Conservation (phyloP, 2,888 invertebrate species). For the Rugalucina vietnamica region DNA sequence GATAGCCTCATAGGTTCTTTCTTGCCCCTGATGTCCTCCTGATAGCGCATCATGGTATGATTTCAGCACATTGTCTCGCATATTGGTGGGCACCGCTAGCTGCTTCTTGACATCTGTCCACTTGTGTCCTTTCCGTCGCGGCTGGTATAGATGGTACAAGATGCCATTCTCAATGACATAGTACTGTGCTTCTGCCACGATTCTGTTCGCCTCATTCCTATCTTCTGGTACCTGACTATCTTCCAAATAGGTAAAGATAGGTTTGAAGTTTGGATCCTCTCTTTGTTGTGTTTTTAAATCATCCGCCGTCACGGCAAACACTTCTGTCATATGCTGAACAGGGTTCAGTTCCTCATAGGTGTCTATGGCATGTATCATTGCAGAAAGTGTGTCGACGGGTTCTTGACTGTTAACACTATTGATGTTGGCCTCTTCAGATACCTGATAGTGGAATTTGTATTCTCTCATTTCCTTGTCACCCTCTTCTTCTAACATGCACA, state of each 20-base stretch:
- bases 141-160: slow-evolving; percentile 30
- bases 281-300: background rate
- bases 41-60: slow-evolving; percentile 38
- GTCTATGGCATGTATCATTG: slow-evolving; percentile 37
- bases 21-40: slow-evolving; percentile 28
- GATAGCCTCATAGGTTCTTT: slow-evolving; percentile 36
- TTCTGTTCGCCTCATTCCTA: slow-evolving; percentile 22
- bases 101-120: slow-evolving; percentile 26
- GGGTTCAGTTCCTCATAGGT: slow-evolving; percentile 23
- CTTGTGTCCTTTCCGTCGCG: slow-evolving; percentile 29
- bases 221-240: slow-evolving; percentile 27
- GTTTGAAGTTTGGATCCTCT: background rate
- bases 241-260: slow-evolving; percentile 25
- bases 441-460: background rate
- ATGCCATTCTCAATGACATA: slow-evolving; percentile 29
- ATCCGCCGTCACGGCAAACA: background rate
- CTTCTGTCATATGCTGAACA: slow-evolving; percentile 7
- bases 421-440: background rate
- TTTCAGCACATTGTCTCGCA: slow-evolving; percentile 21
- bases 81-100: slow-evolving; percentile 21
- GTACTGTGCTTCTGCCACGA: slow-evolving; percentile 32
- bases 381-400: slow-evolving; percentile 12
- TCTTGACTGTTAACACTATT: background rate
- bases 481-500: background rate
- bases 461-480: background rate